A percentile compares a stretch with the other conserved stretches of the same genome.
phyloP scores from a whole-genome alignment of 1,140 invertebrate genomes.

The Rhagoletis pomonella region DNA sequence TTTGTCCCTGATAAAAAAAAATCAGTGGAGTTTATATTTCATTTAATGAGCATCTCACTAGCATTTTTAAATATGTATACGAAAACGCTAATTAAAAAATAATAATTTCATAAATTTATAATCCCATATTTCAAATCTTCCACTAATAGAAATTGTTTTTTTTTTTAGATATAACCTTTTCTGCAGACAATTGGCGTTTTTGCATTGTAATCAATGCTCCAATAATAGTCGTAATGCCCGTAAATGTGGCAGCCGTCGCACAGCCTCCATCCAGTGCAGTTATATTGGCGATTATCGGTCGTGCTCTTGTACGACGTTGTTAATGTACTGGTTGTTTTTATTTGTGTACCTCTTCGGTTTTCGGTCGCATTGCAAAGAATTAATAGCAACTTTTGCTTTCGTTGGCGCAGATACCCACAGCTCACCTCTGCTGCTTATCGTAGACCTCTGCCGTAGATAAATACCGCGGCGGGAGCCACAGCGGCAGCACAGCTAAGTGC shows the following conservation, averaged over 20 bases:
- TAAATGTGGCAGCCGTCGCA: constrained; percentile 41
- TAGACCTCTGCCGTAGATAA: background rate
- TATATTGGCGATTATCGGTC: constrained; percentile 26
- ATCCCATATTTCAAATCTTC: background rate
- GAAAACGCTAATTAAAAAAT: no score
- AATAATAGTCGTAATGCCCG: constrained; percentile 44
- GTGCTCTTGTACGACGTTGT: constrained; percentile 19
- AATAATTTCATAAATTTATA: background rate
- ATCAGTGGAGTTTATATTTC: no score
- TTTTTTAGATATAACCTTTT: background rate
- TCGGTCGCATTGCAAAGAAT: constrained; percentile 47
- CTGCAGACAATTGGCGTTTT: constrained; percentile 27
- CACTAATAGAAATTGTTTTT: no score
- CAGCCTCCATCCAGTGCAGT: constrained; percentile 42
- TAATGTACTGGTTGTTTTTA: constrained; percentile 8
- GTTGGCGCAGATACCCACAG: constrained; percentile 34
- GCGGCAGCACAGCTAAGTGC: background rate
- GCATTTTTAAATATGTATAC: no score
- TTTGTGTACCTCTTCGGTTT: constrained; percentile 16
- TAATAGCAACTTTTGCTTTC: constrained; percentile 52
- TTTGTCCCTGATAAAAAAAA: no score
- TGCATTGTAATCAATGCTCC: constrained; percentile 47
- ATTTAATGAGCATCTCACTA: no score
- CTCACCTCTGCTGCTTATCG: background rate
- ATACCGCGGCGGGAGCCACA: background rate